Percentiles rank a stretch among this genome's conserved stretches.
These are phyloP conservation scores for Drosophila diplacantha DNA, from an alignment of 2,888 invertebrate species.

Conservation along the genomic window DNA sequence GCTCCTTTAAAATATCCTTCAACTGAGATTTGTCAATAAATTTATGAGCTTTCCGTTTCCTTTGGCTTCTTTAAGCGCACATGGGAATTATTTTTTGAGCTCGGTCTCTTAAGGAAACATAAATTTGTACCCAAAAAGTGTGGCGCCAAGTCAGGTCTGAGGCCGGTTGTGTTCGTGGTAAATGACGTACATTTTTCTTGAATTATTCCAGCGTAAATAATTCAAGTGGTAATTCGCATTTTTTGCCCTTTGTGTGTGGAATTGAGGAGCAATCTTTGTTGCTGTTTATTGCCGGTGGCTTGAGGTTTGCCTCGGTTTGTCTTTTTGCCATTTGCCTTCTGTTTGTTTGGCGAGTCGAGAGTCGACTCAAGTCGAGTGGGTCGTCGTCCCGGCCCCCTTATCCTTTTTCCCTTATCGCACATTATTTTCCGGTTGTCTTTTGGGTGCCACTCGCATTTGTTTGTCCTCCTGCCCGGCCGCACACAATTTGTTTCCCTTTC, in stretches of 20 bases:
- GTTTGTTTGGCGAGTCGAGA: slow-evolving; percentile 27
- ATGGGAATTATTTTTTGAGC: slow-evolving; percentile 17
- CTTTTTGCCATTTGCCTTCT: slow-evolving; percentile 35
- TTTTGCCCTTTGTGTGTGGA: slow-evolving; percentile 24
- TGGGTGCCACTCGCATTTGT: slow-evolving; percentile 43
- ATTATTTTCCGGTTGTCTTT: slow-evolving; percentile 47
- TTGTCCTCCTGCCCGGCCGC: slow-evolving; percentile 34
- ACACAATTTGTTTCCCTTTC: slow-evolving; percentile 43
- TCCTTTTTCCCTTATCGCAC: slow-evolving; percentile 34
- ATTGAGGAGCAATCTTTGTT: slow-evolving; percentile 32
- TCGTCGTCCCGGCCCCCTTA: slow-evolving; percentile 12
- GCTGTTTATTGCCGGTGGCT: slow-evolving; percentile 33
- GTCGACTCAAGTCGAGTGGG: slow-evolving; percentile 10
- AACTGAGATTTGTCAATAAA: slow-evolving; percentile 12
- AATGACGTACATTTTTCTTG: slow-evolving; percentile 38
- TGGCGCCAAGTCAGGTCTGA: slow-evolving; percentile 27
- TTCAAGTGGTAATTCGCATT: slow-evolving; percentile 45
- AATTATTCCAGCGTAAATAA: slow-evolving; percentile 52
- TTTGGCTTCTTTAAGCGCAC: not conserved
- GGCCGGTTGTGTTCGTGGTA: slow-evolving; percentile 30
- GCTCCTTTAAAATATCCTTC: not conserved
- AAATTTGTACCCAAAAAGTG: slow-evolving; percentile 18
- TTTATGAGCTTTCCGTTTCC: not conserved
- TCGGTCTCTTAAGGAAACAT: slow-evolving; percentile 17
- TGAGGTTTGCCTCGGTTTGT: slow-evolving; percentile 38